These are phyloP conservation scores for Glossophaga mutica DNA, from an alignment of 2,797 vertebrate genomes.

Conservation along the genomic window DNA sequence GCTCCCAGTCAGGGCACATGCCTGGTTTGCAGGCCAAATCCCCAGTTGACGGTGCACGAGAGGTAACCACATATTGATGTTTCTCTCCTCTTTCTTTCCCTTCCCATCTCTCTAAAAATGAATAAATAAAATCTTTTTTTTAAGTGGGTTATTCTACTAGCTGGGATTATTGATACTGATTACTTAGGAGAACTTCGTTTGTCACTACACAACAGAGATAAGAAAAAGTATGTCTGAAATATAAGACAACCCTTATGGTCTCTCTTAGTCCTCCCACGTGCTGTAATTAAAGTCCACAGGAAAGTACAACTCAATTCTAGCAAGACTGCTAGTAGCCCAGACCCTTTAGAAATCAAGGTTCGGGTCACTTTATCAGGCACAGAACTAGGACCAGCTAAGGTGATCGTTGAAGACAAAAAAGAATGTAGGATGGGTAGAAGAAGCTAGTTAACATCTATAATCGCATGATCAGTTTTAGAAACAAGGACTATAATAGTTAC, in stretches of 20 bases:
- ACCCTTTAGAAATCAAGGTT: constrained; percentile 1
- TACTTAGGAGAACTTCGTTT: not conserved
- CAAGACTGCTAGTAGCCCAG: not conserved
- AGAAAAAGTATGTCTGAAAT: not conserved
- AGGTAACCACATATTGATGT: no score
- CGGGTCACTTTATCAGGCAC: not conserved
- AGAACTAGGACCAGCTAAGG: not conserved
- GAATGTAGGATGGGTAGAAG: not conserved
- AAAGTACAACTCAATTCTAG: not conserved
- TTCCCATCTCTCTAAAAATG: no score
- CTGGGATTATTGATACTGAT: not conserved
- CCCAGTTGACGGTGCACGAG: no score
- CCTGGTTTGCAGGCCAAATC: no score
- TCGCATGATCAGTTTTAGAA: not conserved
- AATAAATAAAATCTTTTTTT: no score
- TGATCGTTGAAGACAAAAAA: not conserved
- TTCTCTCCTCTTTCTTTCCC: no score
- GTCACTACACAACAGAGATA: not conserved
- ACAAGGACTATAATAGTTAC: not conserved
- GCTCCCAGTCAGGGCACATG: no score
- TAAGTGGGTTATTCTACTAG: not conserved
- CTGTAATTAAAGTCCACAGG: not conserved
- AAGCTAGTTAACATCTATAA: not conserved
- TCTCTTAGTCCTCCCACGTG: not conserved
- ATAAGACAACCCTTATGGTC: not conserved